Percentiles rank a stretch among this genome's conserved stretches.
Conservation (phyloP, 2,888 invertebrate genomes). For the Leucophenga montana region DNA sequence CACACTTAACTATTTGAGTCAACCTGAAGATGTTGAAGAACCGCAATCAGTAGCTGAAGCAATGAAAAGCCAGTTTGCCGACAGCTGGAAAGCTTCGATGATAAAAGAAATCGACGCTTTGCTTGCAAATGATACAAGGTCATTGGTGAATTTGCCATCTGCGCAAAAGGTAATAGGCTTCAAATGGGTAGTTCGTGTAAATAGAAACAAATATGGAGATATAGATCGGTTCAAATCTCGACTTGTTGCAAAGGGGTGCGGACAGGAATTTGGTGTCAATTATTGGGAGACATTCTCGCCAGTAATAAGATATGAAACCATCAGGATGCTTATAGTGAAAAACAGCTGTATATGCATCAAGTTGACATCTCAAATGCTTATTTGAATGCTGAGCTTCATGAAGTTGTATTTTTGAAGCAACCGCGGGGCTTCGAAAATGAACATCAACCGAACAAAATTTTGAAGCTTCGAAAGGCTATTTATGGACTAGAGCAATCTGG, state of each 20-base stretch:
- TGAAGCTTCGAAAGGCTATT: too few relatives aligned
- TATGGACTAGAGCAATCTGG: too few relatives aligned
- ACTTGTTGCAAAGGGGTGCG: slow-evolving; percentile 16
- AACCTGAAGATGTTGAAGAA: too few relatives aligned
- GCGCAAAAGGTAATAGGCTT: background rate
- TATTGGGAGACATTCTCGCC: slow-evolving; percentile 36
- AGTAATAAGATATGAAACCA: background rate
- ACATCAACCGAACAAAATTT: too few relatives aligned
- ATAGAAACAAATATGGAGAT: background rate
- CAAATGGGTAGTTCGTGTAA: background rate
- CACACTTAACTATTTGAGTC: too few relatives aligned
- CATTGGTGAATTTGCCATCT: background rate
- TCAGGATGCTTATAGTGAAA: background rate
- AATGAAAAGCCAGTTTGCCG: too few relatives aligned
- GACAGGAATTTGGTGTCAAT: slow-evolving; percentile 43
- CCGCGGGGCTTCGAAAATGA: too few relatives aligned
- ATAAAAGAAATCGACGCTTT: too few relatives aligned
- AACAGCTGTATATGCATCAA: background rate
- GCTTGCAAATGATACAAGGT: background rate
- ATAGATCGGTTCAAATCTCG: background rate
- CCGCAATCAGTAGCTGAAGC: too few relatives aligned
- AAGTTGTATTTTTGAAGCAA: too few relatives aligned
- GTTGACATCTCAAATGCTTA: background rate
- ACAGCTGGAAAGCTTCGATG: too few relatives aligned
- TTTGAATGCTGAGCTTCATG: background rate